Conservation (phyloP, 2,113 vertebrate species). For the Scomber japonicus region DNA sequence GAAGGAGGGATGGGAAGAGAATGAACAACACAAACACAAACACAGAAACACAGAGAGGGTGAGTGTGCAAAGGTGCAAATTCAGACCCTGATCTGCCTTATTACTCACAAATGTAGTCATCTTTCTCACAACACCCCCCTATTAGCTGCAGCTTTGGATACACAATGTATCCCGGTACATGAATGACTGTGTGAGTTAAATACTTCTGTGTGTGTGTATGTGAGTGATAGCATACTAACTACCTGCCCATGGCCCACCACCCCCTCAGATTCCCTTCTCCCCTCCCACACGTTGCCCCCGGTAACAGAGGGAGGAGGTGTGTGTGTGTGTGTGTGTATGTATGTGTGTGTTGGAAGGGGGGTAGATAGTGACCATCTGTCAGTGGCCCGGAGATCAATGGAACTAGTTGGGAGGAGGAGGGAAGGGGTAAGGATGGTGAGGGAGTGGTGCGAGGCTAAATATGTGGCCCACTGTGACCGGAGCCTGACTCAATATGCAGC, state of each 20-base stretch:
- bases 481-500: conserved; percentile 72
- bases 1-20: conserved; percentile 27
- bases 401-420: conserved; percentile 40
- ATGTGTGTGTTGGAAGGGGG: neutral
- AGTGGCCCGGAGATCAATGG: conserved; percentile 81
- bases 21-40: conserved; percentile 27
- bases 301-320: conserved; percentile 63
- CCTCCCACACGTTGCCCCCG: conserved; percentile 70
- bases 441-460: conserved; percentile 73
- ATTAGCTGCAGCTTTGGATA: conserved; percentile 15
- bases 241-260: conserved; percentile 65
- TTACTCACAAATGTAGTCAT: conserved; percentile 47
- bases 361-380: conserved; percentile 83
- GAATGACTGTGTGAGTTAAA: conserved; percentile 3
- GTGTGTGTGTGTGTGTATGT: conserved; percentile 6
- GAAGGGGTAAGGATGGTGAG: conserved; percentile 27
- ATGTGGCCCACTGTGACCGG: conserved; percentile 73
- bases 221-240: conserved; percentile 28
- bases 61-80: conserved; percentile 36
- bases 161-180: neutral
- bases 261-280: conserved; percentile 60
- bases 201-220: neutral
- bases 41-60: neutral
- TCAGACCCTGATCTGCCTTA: conserved; percentile 41
- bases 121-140: conserved; percentile 1